Base-by-base conservation (phyloP, 2,888 invertebrate species). In the Parelbella ahira region DNA sequence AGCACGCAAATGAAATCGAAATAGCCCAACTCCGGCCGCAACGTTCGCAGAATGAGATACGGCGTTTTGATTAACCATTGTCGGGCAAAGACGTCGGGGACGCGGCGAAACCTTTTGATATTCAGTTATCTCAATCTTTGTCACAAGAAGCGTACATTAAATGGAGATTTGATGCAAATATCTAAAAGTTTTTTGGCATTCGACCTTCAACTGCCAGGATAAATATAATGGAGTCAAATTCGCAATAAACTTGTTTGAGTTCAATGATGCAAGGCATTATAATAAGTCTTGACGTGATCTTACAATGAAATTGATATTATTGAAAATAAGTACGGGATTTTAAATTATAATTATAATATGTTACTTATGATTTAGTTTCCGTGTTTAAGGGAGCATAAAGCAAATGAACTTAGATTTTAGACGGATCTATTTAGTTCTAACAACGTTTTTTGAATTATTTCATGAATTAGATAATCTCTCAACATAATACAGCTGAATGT, bases 1-100 rank as follows among this genome's bases (percentile, higher is more conserved):
- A 80, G 75, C 78, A 82, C 73, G 83, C 83, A 86, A 87, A 86
- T 86, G 86, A 83, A 84, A 86, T 82, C 84, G 86, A 82, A 86
- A 86, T 86, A 86, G 74, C 78, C 74, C 73, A 57, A 49, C 53
- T 55, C 53, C 48, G 56, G 52, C 9, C 10, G 4, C 32, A 10
- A 21, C 4, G 37, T 29, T 28, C 37, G 27, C 37, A 25, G 37
- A 27, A 27, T 81, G 77, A 86, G 84, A 86, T 84, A 83, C 77
- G 74, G 72, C 68, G 60, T 74, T 86, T 83, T 86, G 86, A 87
- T 86, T 86, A 83, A 68, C 81, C 72, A 81, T 82, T 82, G 86
- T 84, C 73, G 75, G 70, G 59, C 63, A 56, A 50, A 54, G 61
- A 57, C 65, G 50, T 58, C 72, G 57, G 73, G 74, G 68, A 75